Percentiles rank a stretch among this genome's conserved stretches.
Conservation (phyloP, 2,888 invertebrate species). For the Palloptera scutellata region DNA sequence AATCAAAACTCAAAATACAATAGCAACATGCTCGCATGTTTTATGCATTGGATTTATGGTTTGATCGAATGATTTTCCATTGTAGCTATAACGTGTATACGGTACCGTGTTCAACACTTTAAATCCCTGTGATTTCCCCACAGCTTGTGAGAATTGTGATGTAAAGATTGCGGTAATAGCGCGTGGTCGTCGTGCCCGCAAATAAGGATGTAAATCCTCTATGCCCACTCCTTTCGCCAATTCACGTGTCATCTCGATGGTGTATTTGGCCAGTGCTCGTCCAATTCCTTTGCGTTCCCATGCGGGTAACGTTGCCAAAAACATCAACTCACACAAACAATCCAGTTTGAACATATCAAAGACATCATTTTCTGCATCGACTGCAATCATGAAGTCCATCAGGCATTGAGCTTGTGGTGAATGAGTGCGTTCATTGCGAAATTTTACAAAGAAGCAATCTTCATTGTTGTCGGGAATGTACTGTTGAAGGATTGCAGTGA, state of each 20-base stretch:
- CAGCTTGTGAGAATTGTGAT: constrained; percentile 68
- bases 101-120: constrained; percentile 66
- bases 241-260: constrained; percentile 67
- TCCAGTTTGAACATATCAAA: constrained; percentile 70
- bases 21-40: constrained; percentile 40
- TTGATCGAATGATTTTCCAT: constrained; percentile 70
- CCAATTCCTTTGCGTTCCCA: constrained; percentile 68
- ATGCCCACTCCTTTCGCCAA: constrained; percentile 66
- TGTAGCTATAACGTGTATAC: constrained; percentile 67
- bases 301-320: constrained; percentile 68
- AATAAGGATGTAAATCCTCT: constrained; percentile 46
- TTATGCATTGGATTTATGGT: constrained; percentile 64
- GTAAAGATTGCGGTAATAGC: constrained; percentile 71
- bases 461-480: constrained; percentile 49
- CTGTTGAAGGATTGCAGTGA: constrained; percentile 35
- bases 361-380: constrained; percentile 70
- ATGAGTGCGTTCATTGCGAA: constrained; percentile 65
- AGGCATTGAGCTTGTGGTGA: constrained; percentile 69
- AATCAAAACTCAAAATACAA: constrained; percentile 33
- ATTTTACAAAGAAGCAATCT: constrained; percentile 55
- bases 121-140: constrained; percentile 69
- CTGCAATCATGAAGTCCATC: constrained; percentile 72
- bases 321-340: constrained; percentile 75
- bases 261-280: constrained; percentile 66
- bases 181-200: constrained; percentile 50